These are phyloP conservation scores for Sparidentex hasta DNA, from an alignment of 2,797 vertebrate species.

Conservation along the genomic window DNA sequence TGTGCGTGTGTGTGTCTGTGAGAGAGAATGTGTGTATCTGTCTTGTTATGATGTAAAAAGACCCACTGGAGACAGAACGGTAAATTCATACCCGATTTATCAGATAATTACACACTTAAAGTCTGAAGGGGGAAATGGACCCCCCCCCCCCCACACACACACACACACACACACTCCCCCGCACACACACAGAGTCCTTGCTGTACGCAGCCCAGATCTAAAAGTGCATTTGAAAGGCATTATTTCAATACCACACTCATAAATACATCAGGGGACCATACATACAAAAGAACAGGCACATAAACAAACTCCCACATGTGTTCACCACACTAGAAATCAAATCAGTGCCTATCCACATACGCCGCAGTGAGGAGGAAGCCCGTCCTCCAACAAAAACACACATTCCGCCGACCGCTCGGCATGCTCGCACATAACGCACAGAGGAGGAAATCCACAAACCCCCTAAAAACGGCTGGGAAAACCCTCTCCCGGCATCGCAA, in stretches of 20 bases:
- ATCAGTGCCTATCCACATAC: constrained; percentile 37
- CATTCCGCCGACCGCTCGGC: constrained; percentile 48
- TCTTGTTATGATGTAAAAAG: constrained; percentile 52
- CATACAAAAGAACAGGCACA: constrained; percentile 44
- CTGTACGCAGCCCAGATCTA: constrained; percentile 26
- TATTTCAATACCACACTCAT: constrained; percentile 50
- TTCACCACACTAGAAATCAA: constrained; percentile 58
- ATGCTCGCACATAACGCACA: constrained; percentile 46
- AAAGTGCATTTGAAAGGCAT: constrained; percentile 44
- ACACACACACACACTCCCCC: constrained; percentile 15
- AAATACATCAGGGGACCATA: constrained; percentile 60
- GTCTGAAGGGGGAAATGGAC: constrained; percentile 41
- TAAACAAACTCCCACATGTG: constrained; percentile 65
- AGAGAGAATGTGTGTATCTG: constrained; percentile 22
- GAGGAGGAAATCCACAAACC: constrained; percentile 62
- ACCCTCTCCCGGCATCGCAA: constrained; percentile 57
- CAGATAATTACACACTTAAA: constrained; percentile 60
- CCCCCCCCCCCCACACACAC: neutral
- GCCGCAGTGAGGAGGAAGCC: constrained; percentile 39
- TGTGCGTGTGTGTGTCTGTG: too few species aligned
- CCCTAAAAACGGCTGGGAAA: constrained; percentile 61
- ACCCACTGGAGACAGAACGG: constrained; percentile 57
- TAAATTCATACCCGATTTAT: constrained; percentile 61
- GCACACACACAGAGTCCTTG: neutral
- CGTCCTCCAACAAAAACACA: constrained; percentile 59